Conservation (phyloP, 1,140 invertebrate species). For the Theocolax elegans region DNA sequence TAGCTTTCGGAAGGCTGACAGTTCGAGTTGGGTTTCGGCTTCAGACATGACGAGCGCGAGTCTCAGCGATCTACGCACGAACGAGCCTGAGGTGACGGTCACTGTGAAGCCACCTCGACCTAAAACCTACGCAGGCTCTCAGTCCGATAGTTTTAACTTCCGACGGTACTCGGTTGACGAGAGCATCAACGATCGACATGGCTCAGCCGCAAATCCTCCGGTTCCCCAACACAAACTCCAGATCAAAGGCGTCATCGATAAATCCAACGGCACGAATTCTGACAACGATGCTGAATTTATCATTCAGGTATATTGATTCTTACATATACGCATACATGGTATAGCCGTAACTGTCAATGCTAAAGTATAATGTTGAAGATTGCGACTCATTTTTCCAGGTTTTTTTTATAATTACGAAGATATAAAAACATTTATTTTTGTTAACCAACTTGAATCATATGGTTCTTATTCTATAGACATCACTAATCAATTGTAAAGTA, state of each 20-base stretch:
- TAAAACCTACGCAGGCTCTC: conserved; percentile 51
- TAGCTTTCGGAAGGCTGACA: conserved; percentile 9
- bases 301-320: conserved; percentile 56
- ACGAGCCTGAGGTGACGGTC: background rate
- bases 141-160: conserved; percentile 51
- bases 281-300: conserved; percentile 64
- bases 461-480: no score
- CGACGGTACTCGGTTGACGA: conserved; percentile 53
- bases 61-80: conserved; percentile 12
- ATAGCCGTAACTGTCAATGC: background rate
- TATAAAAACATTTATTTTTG: no score
- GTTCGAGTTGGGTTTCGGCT: conserved; percentile 51
- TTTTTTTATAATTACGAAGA: no score
- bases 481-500: no score
- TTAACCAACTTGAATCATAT: no score
- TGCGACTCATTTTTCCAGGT: conserved; percentile 29
- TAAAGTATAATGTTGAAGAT: conserved; percentile 1
- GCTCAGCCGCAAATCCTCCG: background rate
- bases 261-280: conserved; percentile 54
- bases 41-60: conserved; percentile 47
- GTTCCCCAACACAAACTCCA: conserved; percentile 56
- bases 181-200: conserved; percentile 37
- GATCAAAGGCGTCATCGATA: conserved; percentile 62
- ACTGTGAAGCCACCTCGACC: conserved; percentile 35
- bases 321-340: no score